These are phyloP conservation scores for Hippocampus barbouri DNA, from an alignment of 2,113 vertebrate species.

Conservation along the genomic window DNA sequence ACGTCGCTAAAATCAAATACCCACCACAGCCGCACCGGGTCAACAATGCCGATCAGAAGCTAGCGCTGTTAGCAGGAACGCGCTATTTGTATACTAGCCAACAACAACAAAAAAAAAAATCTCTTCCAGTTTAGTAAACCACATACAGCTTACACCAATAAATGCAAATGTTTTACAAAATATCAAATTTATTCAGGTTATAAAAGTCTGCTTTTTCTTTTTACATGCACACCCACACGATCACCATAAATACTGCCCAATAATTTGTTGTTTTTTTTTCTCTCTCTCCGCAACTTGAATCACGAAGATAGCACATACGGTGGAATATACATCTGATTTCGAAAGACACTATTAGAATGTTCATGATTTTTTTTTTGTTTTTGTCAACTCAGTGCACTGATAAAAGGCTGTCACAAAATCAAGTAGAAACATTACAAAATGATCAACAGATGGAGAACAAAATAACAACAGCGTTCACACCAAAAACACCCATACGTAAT, in stretches of 20 bases:
- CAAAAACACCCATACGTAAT: slow-evolving; percentile 49
- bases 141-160: slow-evolving; percentile 4
- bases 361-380: slow-evolving; percentile 57
- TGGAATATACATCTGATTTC: slow-evolving; percentile 76
- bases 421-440: slow-evolving; percentile 96
- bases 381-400: slow-evolving; percentile 74
- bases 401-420: slow-evolving; percentile 90
- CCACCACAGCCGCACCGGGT: too few species aligned
- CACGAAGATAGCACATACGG: slow-evolving; percentile 79
- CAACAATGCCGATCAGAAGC: too few species aligned
- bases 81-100: neutral
- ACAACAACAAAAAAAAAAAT: neutral
- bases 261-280: slow-evolving; percentile 48
- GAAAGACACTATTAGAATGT: slow-evolving; percentile 87
- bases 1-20: too few species aligned
- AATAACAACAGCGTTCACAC: slow-evolving; percentile 75
- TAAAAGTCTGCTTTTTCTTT: slow-evolving; percentile 74
- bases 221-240: slow-evolving; percentile 89
- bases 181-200: slow-evolving; percentile 94
- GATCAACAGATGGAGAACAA: slow-evolving; percentile 93
- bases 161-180: slow-evolving; percentile 71
- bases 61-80: too few species aligned
- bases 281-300: slow-evolving; percentile 64
- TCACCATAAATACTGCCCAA: slow-evolving; percentile 80
- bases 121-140: neutral